Percentiles rank a stretch among this genome's conserved stretches.
Conservation (phyloP, 2,797 vertebrate genomes). For the Syngnathus acus region DNA sequence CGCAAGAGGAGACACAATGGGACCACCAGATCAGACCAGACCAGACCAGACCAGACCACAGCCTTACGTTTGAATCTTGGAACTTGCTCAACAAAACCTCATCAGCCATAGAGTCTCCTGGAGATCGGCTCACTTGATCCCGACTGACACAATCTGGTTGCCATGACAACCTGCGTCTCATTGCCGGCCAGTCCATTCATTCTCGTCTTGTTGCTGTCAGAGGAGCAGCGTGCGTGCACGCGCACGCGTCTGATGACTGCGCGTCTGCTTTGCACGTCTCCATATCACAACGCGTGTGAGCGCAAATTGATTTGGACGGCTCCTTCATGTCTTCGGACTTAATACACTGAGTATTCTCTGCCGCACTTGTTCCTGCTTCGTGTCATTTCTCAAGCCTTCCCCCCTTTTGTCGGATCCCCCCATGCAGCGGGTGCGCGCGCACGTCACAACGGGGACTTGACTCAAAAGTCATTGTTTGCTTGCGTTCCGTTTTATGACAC, state of each 20-base stretch:
- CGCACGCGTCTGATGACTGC: conserved; percentile 49
- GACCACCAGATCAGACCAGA: no score
- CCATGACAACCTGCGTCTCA: conserved; percentile 34
- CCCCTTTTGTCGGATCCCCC: conserved; percentile 50
- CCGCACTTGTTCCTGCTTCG: conserved; percentile 40
- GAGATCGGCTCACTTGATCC: conserved; percentile 11
- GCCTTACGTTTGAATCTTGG: no score
- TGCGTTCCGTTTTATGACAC: conserved; percentile 57
- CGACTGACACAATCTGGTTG: conserved; percentile 20
- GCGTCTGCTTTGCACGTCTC: conserved; percentile 49
- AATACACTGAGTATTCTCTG: no score
- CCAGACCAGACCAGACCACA: no score
- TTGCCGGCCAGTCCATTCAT: conserved; percentile 58
- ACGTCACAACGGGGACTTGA: conserved; percentile 29
- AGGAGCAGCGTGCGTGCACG: conserved; percentile 36
- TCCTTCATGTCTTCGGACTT: conserved; percentile 27
- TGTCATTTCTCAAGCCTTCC: conserved; percentile 53
- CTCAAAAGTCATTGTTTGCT: conserved; percentile 71
- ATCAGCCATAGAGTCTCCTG: no score
- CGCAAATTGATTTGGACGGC: conserved; percentile 59
- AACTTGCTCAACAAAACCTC: no score
- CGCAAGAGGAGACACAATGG: no score
- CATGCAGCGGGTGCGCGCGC: conserved; percentile 36
- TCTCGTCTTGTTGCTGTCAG: conserved; percentile 71
- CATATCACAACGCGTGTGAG: conserved; percentile 62